Base-by-base conservation (phyloP, 2,113 vertebrate species). In the Dermatemys mawii region DNA sequence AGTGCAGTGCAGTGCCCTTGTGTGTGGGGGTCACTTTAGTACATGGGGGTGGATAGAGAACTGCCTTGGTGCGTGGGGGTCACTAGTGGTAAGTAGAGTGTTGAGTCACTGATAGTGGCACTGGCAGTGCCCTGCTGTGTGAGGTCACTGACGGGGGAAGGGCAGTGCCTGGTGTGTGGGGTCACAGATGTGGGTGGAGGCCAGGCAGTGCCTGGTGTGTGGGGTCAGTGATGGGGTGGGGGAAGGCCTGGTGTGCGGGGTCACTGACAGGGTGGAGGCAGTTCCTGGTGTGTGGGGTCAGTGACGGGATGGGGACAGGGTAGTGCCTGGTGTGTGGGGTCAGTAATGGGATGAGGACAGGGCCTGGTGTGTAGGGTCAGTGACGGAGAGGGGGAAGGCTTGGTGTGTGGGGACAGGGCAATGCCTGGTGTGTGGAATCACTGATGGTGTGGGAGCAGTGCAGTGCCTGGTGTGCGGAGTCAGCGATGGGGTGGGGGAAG, bases 121-220 rank as follows among this genome's bases (percentile, higher is more conserved):
- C 5, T 46, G 46, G 46, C 46, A 46, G 5, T 46, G 46, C 46
- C 46, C 46, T 46, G 5, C 46, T 26, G 38, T 26, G 13, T 8
- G 6, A 16, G 84, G 27, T 24, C 83, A 44, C 17, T 3, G 38
- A 24, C 2, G 19, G 46, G 54, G 50, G 49, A 8, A 26, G 27
- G 83, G 50, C 29, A 12, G 55, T 2, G 49, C 63, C 49, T 0
- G 35, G 53, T 53, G 32, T 16, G 13, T 14, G 3, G 44, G 51
- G 38, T 7, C 83, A 17, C n/a, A n/a, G 88, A 48, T 4, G 48
- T 2, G 63, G 75, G 81, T 49, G 0, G 57, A 46, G 19, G 44
- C 2, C 35, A 38, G 70, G 10, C 2, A 11, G 50, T 32, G 14
- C 5, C n/a, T 44, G 2, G 14, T n/a, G n/a, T n/a, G n/a, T n/a